A percentile compares a stretch with the other conserved stretches of the same genome.
Conservation (phyloP, 2,797 vertebrate species). For the Coluber constrictor region DNA sequence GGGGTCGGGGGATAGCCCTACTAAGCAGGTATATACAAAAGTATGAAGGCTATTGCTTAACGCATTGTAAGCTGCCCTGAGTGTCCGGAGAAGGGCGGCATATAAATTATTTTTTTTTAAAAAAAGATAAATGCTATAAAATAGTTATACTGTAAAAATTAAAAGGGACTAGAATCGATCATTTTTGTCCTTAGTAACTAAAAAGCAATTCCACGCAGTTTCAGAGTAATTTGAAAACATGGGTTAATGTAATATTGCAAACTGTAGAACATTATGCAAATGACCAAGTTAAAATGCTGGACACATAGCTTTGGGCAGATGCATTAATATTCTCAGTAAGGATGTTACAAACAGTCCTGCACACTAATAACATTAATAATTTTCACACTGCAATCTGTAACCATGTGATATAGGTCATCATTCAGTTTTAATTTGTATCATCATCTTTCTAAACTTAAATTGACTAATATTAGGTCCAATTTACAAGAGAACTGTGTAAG, state of each 20-base stretch:
- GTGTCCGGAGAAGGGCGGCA: too few relatives aligned
- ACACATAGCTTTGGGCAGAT: slow-evolving; percentile 34
- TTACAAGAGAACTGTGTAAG: slow-evolving; percentile 44
- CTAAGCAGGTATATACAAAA: too few relatives aligned
- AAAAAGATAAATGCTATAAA: background rate
- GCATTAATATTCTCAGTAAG: slow-evolving; percentile 56
- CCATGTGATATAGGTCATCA: slow-evolving; percentile 50
- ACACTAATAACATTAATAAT: slow-evolving; percentile 32
- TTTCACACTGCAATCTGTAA: slow-evolving; percentile 27
- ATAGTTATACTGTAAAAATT: background rate
- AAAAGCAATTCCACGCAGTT: slow-evolving; percentile 41
- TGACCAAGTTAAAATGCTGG: slow-evolving; percentile 46
- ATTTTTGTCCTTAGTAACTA: slow-evolving; percentile 13
- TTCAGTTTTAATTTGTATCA: slow-evolving; percentile 63
- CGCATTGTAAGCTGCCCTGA: too few relatives aligned
- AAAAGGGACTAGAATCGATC: background rate
- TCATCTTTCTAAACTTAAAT: slow-evolving; percentile 59
- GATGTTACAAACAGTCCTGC: slow-evolving; percentile 49
- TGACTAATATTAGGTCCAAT: slow-evolving; percentile 51
- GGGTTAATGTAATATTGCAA: slow-evolving; percentile 48
- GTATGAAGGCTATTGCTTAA: too few relatives aligned
- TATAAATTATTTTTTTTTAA: too few relatives aligned
- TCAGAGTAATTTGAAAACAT: slow-evolving; percentile 43
- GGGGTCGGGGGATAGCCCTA: too few relatives aligned
- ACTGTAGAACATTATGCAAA: slow-evolving; percentile 54